Evolutionary conservation across 2,888 invertebrate species (phyloP).

Genomic region (Phasia obesa): DNA sequence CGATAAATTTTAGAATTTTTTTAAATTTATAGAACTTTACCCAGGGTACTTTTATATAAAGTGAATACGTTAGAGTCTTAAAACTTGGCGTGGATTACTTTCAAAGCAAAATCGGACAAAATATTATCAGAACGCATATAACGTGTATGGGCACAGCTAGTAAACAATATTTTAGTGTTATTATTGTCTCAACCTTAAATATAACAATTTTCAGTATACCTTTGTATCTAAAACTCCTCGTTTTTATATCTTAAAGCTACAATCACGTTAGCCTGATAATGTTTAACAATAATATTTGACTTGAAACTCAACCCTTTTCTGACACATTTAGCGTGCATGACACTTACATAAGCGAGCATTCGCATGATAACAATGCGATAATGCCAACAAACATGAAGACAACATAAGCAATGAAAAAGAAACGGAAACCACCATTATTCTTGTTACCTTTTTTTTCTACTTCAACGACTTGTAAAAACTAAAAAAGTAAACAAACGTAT

Average conservation of each 20-base stretch:
- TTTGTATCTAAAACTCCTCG: constrained; percentile 1
- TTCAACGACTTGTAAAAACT: constrained; percentile 4
- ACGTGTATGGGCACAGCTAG: too few species aligned
- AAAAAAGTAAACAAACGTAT: constrained; percentile 36
- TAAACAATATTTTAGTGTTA: too few species aligned
- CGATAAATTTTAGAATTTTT: too few species aligned
- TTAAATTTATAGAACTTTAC: too few species aligned
- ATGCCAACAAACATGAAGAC: constrained; percentile 75
- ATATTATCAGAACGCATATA: too few species aligned
- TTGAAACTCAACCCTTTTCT: constrained; percentile 70
- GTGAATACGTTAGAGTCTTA: too few species aligned
- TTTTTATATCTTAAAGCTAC: constrained; percentile 35
- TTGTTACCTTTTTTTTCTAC: neutral
- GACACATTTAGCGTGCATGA: constrained; percentile 77
- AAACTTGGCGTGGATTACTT: too few species aligned
- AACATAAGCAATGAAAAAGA: constrained; percentile 60
- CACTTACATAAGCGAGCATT: constrained; percentile 78
- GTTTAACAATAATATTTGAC: constrained; percentile 58
- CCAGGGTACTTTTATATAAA: too few species aligned
- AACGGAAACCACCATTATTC: constrained; percentile 53
- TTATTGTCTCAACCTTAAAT: constrained; percentile 1
- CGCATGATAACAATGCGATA: constrained; percentile 77
- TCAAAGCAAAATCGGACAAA: too few species aligned
- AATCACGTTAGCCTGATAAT: constrained; percentile 63
- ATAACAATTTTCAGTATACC: neutral